phyloP scores from a whole-genome alignment of 2,888 invertebrate species.

The Caenorhabditis sp. region DNA sequence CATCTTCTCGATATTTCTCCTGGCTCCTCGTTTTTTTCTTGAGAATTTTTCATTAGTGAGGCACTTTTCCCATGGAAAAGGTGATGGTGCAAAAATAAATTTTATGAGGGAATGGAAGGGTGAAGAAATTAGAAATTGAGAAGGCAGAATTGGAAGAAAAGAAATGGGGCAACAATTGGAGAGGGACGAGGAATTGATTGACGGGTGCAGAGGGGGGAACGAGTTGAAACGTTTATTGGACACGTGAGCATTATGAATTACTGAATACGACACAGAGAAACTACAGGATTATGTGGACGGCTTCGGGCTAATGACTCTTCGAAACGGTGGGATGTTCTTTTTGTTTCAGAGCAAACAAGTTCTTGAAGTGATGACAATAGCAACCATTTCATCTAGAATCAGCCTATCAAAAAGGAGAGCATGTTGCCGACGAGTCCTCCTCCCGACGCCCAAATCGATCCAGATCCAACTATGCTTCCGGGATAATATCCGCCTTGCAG shows the following conservation, averaged over 20 bases:
- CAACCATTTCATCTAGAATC: not conserved
- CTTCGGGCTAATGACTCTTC: too few species aligned
- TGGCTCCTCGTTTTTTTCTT: not conserved
- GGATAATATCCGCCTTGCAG: slow-evolving; percentile 62
- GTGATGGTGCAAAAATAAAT: slow-evolving; percentile 18
- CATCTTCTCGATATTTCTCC: slow-evolving; percentile 8
- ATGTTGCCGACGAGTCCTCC: slow-evolving; percentile 65
- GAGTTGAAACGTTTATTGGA: slow-evolving; percentile 27
- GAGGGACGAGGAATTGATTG: slow-evolving; percentile 34
- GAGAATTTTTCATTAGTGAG: slow-evolving; percentile 33
- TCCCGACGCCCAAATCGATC: slow-evolving; percentile 62
- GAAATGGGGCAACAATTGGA: slow-evolving; percentile 29
- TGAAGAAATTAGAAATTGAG: slow-evolving; percentile 35
- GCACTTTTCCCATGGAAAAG: slow-evolving; percentile 17
- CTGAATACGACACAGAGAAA: not conserved
- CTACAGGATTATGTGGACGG: not conserved
- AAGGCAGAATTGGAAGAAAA: slow-evolving; percentile 18
- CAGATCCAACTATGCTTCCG: slow-evolving; percentile 61
- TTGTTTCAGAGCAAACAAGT: too few species aligned
- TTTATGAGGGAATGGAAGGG: slow-evolving; percentile 31
- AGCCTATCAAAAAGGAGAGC: slow-evolving; percentile 60
- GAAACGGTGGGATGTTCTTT: too few species aligned
- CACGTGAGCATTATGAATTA: too few species aligned
- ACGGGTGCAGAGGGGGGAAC: slow-evolving; percentile 7
- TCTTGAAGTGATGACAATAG: too few species aligned